Evolutionary conservation across 30 jellyfish, hydroid and myxozoan genomes (phyloP), one percentile per base, ranked within the genome.

Genomic region (Turritopsis rubra): DNA sequence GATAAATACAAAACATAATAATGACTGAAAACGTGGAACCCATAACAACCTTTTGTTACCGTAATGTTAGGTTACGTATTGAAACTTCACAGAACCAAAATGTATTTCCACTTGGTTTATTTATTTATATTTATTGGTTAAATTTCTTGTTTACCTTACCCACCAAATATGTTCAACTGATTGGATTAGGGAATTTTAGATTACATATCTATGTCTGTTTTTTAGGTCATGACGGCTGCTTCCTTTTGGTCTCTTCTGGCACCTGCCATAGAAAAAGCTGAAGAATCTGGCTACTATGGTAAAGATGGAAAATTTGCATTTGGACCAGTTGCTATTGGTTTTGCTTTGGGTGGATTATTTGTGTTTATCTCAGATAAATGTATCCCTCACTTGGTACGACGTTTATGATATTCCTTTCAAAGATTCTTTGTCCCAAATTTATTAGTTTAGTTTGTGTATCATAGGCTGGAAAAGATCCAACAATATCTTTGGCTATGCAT

Each of bases 191-290:
- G 17, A 3, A 3, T 25, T n/a, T 8, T n/a, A 7, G 76, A 17
- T 17, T n/a, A 54, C n/a, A n/a, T n/a, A n/a, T n/a, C n/a, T n/a
- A 72, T 29, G 20, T 74, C 13, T 23, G 18, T 84, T 24, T 75
- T 65, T 24, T 28, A 92, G 98, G 98, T 92, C 28, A 92, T 92
- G 98, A 88, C 88, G 5, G 98, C 98, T n/a, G 98, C 98, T 29
- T 92, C 98, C 8, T 92, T 88, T 54, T 92, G 98, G 98, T 92
- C 98, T 17, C 79, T 92, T 66, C 85, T 92, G 25, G 96, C 96
- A 52, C 98, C 98, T 65, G 98, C 96, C 21, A 92, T 92, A 53
- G 98, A 92, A 26, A 88, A 85, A 93, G 98, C 98, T 52, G 75
- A 91, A 25, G 27, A 86, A 17, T 92, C 98, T 1, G 88, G 88